Conservation (phyloP, 37 sponge, comb jelly and placozoan species). For the Ephydatia muelleri region DNA sequence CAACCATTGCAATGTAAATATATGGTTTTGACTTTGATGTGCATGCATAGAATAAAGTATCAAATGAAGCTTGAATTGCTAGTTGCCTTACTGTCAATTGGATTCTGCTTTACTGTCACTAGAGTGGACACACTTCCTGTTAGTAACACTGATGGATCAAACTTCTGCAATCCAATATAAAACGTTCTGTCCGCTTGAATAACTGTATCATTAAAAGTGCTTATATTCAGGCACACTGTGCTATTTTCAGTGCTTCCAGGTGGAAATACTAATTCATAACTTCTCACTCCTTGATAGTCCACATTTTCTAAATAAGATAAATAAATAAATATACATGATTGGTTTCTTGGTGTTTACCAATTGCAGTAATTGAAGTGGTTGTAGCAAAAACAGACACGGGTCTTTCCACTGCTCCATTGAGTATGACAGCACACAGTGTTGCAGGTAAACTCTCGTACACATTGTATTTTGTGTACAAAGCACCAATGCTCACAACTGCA, state of each 20-base stretch:
- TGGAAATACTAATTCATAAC: neutral
- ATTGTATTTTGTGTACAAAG: neutral
- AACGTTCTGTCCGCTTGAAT: neutral
- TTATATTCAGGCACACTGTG: neutral
- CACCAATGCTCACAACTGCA: neutral
- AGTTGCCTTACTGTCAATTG: neutral
- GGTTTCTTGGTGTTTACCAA: neutral
- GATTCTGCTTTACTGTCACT: neutral
- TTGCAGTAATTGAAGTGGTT: neutral
- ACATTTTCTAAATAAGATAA: neutral
- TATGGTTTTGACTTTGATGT: no score
- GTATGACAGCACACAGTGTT: neutral
- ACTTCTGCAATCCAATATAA: neutral
- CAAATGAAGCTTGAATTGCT: no score
- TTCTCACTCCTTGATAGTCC: neutral
- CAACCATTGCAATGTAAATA: no score
- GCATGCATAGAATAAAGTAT: no score
- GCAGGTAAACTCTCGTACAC: neutral
- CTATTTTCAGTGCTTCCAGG: neutral
- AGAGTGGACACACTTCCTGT: neutral
- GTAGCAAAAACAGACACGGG: neutral
- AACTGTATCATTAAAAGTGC: neutral
- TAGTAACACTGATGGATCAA: neutral
- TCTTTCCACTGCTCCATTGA: neutral
- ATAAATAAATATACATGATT: neutral